A percentile compares a stretch with the other conserved stretches of the same genome.
Evolutionary conservation across 2,888 invertebrate species (phyloP).

Genomic region (Pachliopta kotzebuea): DNA sequence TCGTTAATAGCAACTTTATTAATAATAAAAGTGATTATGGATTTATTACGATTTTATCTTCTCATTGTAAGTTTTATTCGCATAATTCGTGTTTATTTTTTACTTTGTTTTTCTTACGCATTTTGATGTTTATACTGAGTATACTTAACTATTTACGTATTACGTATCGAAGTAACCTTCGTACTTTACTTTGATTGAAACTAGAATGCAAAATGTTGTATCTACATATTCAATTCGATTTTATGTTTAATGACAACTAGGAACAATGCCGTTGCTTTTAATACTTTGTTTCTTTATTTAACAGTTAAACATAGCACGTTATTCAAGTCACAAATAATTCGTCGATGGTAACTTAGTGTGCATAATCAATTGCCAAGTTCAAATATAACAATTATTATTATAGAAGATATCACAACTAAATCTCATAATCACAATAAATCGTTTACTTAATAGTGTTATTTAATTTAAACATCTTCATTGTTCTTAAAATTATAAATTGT

Average conservation of each 20-base stretch:
- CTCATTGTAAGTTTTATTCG: constrained; percentile 37
- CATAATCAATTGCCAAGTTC: constrained; percentile 21
- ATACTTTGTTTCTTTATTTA: constrained; percentile 11
- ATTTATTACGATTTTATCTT: constrained; percentile 49
- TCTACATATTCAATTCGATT: constrained; percentile 21
- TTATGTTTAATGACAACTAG: constrained; percentile 15
- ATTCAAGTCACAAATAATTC: constrained; percentile 22
- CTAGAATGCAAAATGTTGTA: constrained; percentile 25
- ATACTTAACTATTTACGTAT: background rate
- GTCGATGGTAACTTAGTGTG: constrained; percentile 11
- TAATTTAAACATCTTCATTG: too few relatives aligned
- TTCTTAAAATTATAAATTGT: too few relatives aligned
- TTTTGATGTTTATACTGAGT: background rate
- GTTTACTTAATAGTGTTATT: too few relatives aligned
- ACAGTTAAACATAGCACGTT: constrained; percentile 16
- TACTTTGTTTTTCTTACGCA: background rate
- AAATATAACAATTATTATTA: constrained; percentile 8
- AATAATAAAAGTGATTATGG: constrained; percentile 48
- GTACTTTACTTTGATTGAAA: constrained; percentile 10
- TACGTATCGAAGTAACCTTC: background rate
- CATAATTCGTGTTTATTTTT: background rate
- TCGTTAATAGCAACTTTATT: constrained; percentile 56
- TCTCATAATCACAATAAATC: too few relatives aligned
- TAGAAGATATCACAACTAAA: too few relatives aligned
- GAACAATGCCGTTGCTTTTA: constrained; percentile 26